Evolutionary conservation across 2,797 vertebrate genomes (phyloP).

Genomic region (Onychomys leucogaster): DNA sequence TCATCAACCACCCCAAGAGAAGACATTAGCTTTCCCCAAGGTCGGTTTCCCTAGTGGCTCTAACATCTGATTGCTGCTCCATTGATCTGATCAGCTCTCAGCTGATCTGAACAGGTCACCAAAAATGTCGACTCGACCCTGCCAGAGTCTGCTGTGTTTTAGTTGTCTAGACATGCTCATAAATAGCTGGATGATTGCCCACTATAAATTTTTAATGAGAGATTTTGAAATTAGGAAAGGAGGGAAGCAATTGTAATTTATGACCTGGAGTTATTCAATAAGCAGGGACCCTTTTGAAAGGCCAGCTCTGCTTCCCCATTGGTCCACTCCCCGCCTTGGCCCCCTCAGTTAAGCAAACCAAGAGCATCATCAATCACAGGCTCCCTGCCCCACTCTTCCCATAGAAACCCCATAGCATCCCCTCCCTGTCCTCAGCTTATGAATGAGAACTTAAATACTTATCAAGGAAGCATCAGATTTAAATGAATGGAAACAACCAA

Average conservation of each 20-base stretch:
- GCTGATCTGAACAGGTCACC: slow-evolving; percentile 69
- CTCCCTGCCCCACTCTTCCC: background rate
- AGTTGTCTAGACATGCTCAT: slow-evolving; percentile 81
- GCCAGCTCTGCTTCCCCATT: accelerated
- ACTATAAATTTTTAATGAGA: slow-evolving; percentile 79
- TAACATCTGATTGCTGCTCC: slow-evolving; percentile 50
- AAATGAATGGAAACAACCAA: slow-evolving; percentile 18
- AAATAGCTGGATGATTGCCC: slow-evolving; percentile 82
- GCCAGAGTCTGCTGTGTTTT: slow-evolving; percentile 64
- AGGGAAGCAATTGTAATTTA: slow-evolving; percentile 72
- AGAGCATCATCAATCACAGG: background rate
- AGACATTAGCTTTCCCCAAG: background rate
- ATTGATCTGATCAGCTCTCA: slow-evolving; percentile 57
- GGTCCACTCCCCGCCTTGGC: background rate
- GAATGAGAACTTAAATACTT: slow-evolving; percentile 2
- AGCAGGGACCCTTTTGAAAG: slow-evolving; percentile 50
- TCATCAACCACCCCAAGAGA: background rate
- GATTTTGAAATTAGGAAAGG: slow-evolving; percentile 79
- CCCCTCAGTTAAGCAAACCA: background rate
- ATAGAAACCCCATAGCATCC: background rate
- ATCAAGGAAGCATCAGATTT: background rate
- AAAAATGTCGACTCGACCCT: slow-evolving; percentile 49
- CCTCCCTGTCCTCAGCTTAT: background rate
- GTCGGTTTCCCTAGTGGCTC: background rate
- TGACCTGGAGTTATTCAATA: slow-evolving; percentile 62